Conservation (phyloP, 2,113 vertebrate species). For the Leucosticte australis region DNA sequence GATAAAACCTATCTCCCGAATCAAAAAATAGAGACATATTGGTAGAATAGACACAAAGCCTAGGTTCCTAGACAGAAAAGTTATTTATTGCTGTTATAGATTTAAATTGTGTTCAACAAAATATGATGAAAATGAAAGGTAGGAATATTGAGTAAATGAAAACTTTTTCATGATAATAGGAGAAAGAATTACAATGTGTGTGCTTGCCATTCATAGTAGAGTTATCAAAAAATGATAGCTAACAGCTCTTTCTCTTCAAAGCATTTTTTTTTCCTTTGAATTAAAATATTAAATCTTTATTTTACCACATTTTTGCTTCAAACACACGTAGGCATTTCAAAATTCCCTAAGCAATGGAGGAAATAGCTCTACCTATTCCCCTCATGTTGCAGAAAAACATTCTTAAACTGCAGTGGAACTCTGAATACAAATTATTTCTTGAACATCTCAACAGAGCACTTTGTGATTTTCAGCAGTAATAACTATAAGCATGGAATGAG, state of each 20-base stretch:
- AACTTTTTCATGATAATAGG: not conserved
- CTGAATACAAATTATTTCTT: not conserved
- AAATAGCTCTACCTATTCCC: not conserved
- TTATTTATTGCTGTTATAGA: not conserved
- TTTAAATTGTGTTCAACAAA: conserved; percentile 2
- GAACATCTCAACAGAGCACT: not conserved
- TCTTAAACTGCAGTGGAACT: not conserved
- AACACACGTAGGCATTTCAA: not conserved
- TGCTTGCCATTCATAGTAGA: not conserved
- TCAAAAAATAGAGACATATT: conserved; percentile 26
- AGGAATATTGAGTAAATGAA: not conserved
- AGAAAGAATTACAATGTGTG: not conserved
- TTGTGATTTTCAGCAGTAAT: not conserved
- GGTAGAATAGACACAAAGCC: not conserved
- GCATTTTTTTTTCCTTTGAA: not conserved
- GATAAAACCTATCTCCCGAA: not conserved
- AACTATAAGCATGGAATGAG: not conserved
- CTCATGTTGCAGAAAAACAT: not conserved
- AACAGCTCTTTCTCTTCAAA: not conserved
- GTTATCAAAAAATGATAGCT: not conserved
- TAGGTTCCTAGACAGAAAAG: not conserved
- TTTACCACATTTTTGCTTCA: not conserved
- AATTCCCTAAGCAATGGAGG: not conserved
- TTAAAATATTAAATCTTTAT: not conserved
- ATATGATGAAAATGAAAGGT: not conserved